These are phyloP conservation scores for Muscina levida DNA, from an alignment of 2,888 invertebrate species.

Conservation along the genomic window DNA sequence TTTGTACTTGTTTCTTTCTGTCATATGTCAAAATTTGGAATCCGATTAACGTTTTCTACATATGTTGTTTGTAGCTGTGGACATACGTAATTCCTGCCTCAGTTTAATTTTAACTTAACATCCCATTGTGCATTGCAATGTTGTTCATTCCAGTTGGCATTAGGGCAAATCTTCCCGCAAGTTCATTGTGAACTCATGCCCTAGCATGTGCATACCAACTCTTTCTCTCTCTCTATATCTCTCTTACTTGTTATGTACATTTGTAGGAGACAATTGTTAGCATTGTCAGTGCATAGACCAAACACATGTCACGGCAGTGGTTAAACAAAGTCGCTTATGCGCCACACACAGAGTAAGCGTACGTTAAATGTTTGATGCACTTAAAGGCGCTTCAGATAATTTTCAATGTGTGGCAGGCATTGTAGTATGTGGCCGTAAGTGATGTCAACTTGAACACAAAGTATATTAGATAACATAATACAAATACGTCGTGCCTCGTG, in stretches of 20 bases:
- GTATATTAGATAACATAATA: slow-evolving; percentile 9
- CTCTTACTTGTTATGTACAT: no score
- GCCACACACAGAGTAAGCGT: slow-evolving; percentile 1
- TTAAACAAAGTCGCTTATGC: slow-evolving; percentile 25
- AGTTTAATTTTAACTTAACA: no score
- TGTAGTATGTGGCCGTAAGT: slow-evolving; percentile 8
- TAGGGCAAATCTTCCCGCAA: not conserved
- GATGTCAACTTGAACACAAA: not conserved
- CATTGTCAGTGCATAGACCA: slow-evolving; percentile 35
- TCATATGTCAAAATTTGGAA: no score
- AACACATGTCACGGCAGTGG: slow-evolving; percentile 36
- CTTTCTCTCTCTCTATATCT: no score
- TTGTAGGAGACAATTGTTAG: slow-evolving; percentile 38
- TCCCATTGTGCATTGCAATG: not conserved
- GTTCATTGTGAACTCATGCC: no score
- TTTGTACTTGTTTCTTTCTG: no score
- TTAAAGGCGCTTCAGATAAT: slow-evolving; percentile 14
- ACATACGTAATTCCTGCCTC: no score
- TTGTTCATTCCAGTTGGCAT: not conserved
- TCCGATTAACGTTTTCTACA: no score
- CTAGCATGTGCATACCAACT: slow-evolving; percentile 2
- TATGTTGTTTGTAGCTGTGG: no score
- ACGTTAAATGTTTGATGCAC: slow-evolving; percentile 33
- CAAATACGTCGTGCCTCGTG: not conserved
- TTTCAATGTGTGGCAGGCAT: slow-evolving; percentile 12